phyloP scores from a whole-genome alignment of 2,797 vertebrate genomes.

The Adelosebastes latens region DNA sequence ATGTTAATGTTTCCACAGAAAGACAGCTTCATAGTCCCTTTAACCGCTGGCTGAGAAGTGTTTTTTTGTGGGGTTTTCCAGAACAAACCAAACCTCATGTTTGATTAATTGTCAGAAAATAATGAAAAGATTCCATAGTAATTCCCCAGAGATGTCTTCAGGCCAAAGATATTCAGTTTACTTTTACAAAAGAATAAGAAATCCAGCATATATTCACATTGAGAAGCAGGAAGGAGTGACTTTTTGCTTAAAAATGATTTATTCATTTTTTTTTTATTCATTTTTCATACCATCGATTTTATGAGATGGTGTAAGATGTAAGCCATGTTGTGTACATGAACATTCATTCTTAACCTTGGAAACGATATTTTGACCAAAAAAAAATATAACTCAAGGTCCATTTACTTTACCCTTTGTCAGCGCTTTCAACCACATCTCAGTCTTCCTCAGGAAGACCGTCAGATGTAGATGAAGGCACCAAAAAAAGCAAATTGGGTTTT shows the following conservation, averaged over 20 bases:
- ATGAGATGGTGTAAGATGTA: too few species aligned
- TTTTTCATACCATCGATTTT: too few species aligned
- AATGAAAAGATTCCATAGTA: not conserved
- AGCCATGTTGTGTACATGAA: not conserved
- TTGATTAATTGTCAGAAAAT: not conserved
- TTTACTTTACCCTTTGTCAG: not conserved
- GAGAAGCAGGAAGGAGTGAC: too few species aligned
- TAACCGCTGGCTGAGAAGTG: not conserved
- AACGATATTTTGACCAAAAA: not conserved
- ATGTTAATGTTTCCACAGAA: not conserved
- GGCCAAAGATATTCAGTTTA: too few species aligned
- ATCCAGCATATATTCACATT: too few species aligned
- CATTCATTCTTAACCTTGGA: not conserved
- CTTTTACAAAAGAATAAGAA: too few species aligned
- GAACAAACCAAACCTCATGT: too few species aligned
- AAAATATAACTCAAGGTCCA: not conserved
- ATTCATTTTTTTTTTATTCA: too few species aligned
- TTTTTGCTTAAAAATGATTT: too few species aligned
- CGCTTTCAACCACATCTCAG: not conserved
- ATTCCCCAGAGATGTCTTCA: not conserved
- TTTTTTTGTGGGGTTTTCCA: too few species aligned
- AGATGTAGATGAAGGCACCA: not conserved
- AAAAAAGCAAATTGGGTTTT: too few species aligned
- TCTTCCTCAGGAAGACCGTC: not conserved
- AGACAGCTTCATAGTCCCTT: not conserved